Percentiles rank a stretch among this genome's conserved stretches.
Evolutionary conservation across 2,113 vertebrate species (phyloP).

Genomic region (Holacanthus passer): DNA sequence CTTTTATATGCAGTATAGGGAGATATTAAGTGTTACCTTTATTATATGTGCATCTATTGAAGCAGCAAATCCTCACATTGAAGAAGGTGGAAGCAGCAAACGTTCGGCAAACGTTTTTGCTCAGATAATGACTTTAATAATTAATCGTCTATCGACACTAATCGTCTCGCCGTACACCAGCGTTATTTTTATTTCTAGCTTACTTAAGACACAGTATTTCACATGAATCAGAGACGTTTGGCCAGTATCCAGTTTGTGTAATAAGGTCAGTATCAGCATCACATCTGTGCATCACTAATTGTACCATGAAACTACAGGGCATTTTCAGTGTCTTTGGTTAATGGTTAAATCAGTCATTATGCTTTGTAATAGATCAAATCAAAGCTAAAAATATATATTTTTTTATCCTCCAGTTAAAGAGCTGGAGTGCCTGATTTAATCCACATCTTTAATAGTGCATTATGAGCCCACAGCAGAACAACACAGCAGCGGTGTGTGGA

Average conservation of each 20-base stretch:
- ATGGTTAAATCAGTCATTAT: not conserved
- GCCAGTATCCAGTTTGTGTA: not conserved
- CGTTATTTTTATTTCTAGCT: too few relatives aligned
- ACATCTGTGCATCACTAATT: conserved; percentile 9
- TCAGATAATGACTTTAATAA: too few relatives aligned
- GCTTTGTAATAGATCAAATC: not conserved
- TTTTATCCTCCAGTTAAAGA: not conserved
- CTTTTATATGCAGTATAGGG: too few relatives aligned
- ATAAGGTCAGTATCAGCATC: not conserved
- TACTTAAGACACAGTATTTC: too few relatives aligned
- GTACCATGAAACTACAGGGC: not conserved
- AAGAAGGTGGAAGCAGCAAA: not conserved
- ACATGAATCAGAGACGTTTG: too few relatives aligned
- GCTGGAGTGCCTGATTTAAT: not conserved
- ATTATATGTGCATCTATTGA: too few relatives aligned
- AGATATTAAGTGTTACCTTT: too few relatives aligned
- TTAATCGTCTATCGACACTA: not conserved
- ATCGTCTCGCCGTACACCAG: not conserved
- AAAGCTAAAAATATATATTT: not conserved
- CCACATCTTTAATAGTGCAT: conserved; percentile 20
- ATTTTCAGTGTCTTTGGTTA: conserved; percentile 13
- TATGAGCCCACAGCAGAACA: conserved; percentile 4
- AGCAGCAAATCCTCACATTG: too few relatives aligned
- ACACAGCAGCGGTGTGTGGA: not conserved
- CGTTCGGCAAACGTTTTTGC: not conserved